Evolutionary conservation across 2,888 invertebrate genomes (phyloP), one percentile per base, ranked within the genome.

Genomic region (Boloria selene): DNA sequence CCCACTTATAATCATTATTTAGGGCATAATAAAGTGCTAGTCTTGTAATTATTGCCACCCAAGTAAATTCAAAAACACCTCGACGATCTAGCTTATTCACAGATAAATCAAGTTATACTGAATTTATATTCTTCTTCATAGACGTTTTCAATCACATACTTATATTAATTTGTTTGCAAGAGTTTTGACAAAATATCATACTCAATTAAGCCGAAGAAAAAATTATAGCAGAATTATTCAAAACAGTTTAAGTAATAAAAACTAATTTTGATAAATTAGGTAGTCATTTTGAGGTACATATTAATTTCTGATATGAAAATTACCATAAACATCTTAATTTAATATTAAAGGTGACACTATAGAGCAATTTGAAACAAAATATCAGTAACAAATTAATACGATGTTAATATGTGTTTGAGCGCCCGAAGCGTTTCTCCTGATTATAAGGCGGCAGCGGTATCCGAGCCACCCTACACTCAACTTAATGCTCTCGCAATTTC

Each of bases 401-500:
- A 75, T 70, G 71, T 74, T 77, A 77, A 77, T 76, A 76, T 69
- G 70, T 81, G 84, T 81, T 79, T 79, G 77, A 78, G 76, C 75
- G 80, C 79, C 78, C 79, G 73, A 76, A 76, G 79, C 82, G 82
- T 79, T 81, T 78, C 77, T 65, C 82, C 82, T 86, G 93, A 93
- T 93, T 90, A 92, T 85, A 92, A 87, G 88, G 87, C 87, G 77
- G 83, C 68, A 74, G 78, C 86, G 84, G 79, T 75, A 83, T 84
- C 80, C 84, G 84, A 82, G 86, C 85, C 88, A 91, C 88, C 91
- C 90, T 90, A 90, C 89, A 92, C 86, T 91, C 90, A 91, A 86
- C 82, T 87, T 91, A 91, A 91, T 91, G 88, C 90, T 90, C 91
- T 91, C 90, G 90, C 92, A 91, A 91, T 91, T 92, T 92, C 87